Evolutionary conservation across 35 echinoderm and acorn worm species (phyloP).

Genomic region (Ophioderma brevispina): DNA sequence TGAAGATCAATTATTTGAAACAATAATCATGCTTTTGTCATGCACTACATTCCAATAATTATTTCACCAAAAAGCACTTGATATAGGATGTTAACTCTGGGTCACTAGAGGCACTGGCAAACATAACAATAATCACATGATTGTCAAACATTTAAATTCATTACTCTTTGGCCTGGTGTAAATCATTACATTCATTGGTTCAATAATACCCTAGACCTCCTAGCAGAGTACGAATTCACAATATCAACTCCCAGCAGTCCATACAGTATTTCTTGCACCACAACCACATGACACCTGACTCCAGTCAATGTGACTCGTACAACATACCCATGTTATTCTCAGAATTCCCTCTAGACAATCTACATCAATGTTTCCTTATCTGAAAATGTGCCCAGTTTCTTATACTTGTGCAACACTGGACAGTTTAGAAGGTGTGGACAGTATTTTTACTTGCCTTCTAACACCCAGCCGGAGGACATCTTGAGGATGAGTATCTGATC

Average conservation of each 20-base stretch:
- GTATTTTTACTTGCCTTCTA: slow-evolving; percentile 53
- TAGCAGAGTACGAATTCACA: too few species aligned
- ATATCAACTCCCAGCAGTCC: slow-evolving; percentile 14
- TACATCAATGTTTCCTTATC: slow-evolving; percentile 56
- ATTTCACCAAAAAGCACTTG: too few species aligned
- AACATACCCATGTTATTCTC: slow-evolving; percentile 49
- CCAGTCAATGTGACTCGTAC: slow-evolving; percentile 56
- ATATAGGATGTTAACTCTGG: too few species aligned
- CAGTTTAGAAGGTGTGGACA: background rate
- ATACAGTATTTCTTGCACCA: slow-evolving; percentile 88
- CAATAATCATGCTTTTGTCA: too few species aligned
- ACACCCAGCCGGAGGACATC: slow-evolving; percentile 59
- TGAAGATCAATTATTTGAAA: too few species aligned
- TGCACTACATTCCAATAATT: too few species aligned
- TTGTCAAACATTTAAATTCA: too few species aligned
- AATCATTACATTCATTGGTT: too few species aligned
- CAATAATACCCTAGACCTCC: too few species aligned
- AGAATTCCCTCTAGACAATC: slow-evolving; percentile 31
- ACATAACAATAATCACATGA: too few species aligned
- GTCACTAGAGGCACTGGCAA: too few species aligned
- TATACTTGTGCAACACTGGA: slow-evolving; percentile 70
- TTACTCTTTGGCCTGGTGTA: too few species aligned
- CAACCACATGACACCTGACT: slow-evolving; percentile 74
- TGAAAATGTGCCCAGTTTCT: slow-evolving; percentile 53
- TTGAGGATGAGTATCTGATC: slow-evolving; percentile 69